phyloP scores from a whole-genome alignment of 2,888 invertebrate genomes.

The Epistrophella euchroma region DNA sequence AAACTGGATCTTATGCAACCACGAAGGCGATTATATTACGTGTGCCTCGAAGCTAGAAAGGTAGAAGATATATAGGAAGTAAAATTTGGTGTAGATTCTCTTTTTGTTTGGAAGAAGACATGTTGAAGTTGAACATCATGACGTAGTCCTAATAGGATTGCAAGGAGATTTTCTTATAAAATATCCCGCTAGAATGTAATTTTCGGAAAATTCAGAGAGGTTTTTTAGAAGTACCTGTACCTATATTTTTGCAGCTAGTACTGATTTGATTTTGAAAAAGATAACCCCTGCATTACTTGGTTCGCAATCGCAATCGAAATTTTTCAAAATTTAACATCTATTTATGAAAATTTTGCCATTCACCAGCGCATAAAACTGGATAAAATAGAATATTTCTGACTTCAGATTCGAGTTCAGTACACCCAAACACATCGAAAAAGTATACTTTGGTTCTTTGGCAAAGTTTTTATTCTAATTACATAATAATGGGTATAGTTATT shows the following conservation, averaged over 20 bases:
- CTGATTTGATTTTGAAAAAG: neutral
- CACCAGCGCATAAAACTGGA: too few species aligned
- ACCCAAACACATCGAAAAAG: too few species aligned
- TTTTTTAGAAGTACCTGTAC: neutral
- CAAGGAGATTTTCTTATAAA: slow-evolving; percentile 19
- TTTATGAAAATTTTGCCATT: too few species aligned
- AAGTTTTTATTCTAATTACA: too few species aligned
- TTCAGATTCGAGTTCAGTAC: too few species aligned
- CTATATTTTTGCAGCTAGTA: neutral
- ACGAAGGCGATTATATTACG: slow-evolving; percentile 48
- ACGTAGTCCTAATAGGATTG: slow-evolving; percentile 11
- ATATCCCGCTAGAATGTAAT: slow-evolving; percentile 7
- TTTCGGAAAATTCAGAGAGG: neutral
- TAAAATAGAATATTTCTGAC: too few species aligned
- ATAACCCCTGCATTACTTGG: too few species aligned
- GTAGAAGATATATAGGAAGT: neutral
- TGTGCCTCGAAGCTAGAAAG: neutral
- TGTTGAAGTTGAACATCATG: slow-evolving; percentile 31
- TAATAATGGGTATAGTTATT: too few species aligned
- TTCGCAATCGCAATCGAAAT: too few species aligned
- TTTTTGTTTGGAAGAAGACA: neutral
- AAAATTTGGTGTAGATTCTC: slow-evolving; percentile 3
- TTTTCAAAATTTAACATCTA: too few species aligned
- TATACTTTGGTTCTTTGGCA: too few species aligned
- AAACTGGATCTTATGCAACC: slow-evolving; percentile 62